A percentile compares a stretch with the other conserved stretches of the same genome.
phyloP scores from a whole-genome alignment of 1,140 invertebrate genomes.

The Patella vulgata region DNA sequence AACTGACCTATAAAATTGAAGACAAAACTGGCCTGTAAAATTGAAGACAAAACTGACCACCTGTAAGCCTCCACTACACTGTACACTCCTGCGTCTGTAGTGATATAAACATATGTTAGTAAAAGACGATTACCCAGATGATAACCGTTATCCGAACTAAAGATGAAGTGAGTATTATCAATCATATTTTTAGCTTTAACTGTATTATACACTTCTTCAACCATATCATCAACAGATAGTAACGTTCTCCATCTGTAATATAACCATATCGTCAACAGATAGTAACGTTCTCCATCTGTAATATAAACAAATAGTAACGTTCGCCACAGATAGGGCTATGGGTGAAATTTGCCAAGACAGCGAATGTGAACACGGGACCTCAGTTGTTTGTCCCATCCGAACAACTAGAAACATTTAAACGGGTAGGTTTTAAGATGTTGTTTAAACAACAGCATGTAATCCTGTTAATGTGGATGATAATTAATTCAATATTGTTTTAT shows the following conservation, averaged over 20 bases:
- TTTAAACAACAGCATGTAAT: too few species aligned
- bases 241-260: too few species aligned
- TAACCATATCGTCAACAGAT: too few species aligned
- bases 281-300: too few species aligned
- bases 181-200: constrained; percentile 71
- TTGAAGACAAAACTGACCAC: background rate
- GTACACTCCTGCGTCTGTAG: background rate
- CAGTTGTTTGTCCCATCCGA: too few species aligned
- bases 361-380: too few species aligned
- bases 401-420: too few species aligned
- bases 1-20: constrained; percentile 77
- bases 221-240: too few species aligned
- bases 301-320: too few species aligned
- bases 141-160: constrained; percentile 89
- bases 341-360: constrained; percentile 75
- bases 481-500: too few species aligned
- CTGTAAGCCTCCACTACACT: background rate
- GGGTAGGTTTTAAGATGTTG: too few species aligned
- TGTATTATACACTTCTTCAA: constrained; percentile 71
- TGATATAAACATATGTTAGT: background rate
- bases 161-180: constrained; percentile 82
- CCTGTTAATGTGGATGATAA: too few species aligned
- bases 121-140: constrained; percentile 76
- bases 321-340: constrained; percentile 84
- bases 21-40: background rate